Conservation (phyloP, 2,888 invertebrate genomes). For the Drosophila paracracens region DNA sequence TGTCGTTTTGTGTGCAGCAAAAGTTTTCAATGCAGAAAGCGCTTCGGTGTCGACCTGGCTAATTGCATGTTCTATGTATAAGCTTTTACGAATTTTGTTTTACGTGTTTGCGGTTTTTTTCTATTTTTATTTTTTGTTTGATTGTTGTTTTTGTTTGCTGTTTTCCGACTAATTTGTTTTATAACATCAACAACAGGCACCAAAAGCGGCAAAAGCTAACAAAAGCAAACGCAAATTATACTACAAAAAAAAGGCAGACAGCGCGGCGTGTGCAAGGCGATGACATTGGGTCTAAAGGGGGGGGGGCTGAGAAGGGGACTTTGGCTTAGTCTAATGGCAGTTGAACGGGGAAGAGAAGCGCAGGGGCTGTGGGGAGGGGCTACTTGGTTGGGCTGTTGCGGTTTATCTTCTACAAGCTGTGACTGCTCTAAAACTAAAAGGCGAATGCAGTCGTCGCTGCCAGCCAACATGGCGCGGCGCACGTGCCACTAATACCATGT, state of each 20-base stretch:
- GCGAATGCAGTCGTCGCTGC: slow-evolving; percentile 52
- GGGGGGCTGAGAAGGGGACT: neutral
- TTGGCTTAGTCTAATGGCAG: slow-evolving; percentile 47
- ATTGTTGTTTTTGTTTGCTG: slow-evolving; percentile 45
- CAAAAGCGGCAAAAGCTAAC: slow-evolving; percentile 45
- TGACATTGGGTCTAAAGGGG: slow-evolving; percentile 33
- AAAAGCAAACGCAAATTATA: slow-evolving; percentile 71
- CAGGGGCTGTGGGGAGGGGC: slow-evolving; percentile 28
- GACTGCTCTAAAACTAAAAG: slow-evolving; percentile 14
- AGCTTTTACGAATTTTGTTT: slow-evolving; percentile 51
- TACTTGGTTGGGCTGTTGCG: slow-evolving; percentile 48
- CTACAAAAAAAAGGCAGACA: slow-evolving; percentile 69
- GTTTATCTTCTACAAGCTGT: slow-evolving; percentile 65
- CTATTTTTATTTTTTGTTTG: slow-evolving; percentile 37
- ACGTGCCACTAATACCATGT: slow-evolving; percentile 52
- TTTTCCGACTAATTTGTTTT: slow-evolving; percentile 76
- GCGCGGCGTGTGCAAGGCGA: slow-evolving; percentile 69
- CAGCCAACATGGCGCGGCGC: slow-evolving; percentile 74
- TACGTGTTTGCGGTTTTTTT: slow-evolving; percentile 46
- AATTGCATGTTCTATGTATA: slow-evolving; percentile 68
- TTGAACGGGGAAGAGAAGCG: slow-evolving; percentile 17
- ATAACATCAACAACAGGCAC: slow-evolving; percentile 66
- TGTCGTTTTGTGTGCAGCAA: slow-evolving; percentile 5
- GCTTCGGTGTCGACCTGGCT: slow-evolving; percentile 47
- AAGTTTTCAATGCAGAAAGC: slow-evolving; percentile 4